These are phyloP conservation scores for Palythoa caribaeorum DNA, from an alignment of 92 coral and sea anemone species.

Conservation along the genomic window DNA sequence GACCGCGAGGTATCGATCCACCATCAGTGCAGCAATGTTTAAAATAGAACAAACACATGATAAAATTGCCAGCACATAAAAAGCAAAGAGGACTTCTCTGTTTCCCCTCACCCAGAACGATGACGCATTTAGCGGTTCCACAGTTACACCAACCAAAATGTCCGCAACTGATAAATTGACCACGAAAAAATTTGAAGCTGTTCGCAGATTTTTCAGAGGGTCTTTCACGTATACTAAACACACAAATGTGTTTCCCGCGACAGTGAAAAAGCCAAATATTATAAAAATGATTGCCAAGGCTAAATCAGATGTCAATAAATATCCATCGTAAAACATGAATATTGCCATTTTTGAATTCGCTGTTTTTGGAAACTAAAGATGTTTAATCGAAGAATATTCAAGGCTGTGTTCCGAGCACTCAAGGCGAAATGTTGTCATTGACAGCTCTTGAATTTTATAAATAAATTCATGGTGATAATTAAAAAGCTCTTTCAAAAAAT, in stretches of 20 bases:
- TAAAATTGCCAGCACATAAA: constrained; percentile 78
- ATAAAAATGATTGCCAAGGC: constrained; percentile 71
- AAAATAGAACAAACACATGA: constrained; percentile 87
- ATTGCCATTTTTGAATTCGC: constrained; percentile 39
- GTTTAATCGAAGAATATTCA: not conserved
- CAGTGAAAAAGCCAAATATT: constrained; percentile 75
- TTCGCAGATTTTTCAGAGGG: constrained; percentile 76
- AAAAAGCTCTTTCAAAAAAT: constrained; percentile 36
- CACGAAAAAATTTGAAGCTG: constrained; percentile 71
- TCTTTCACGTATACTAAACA: constrained; percentile 73
- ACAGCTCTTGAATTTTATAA: constrained; percentile 19
- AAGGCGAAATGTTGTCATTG: not conserved
- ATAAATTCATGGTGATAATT: constrained; percentile 37
- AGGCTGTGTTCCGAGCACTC: not conserved
- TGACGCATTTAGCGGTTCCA: constrained; percentile 81
- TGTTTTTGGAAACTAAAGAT: not conserved
- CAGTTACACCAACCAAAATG: constrained; percentile 77
- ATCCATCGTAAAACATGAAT: constrained; percentile 82
- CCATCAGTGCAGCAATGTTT: constrained; percentile 78
- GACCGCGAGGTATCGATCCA: constrained; percentile 83
- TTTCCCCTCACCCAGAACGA: constrained; percentile 74
- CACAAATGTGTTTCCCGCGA: constrained; percentile 73
- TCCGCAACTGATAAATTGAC: constrained; percentile 78
- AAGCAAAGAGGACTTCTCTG: constrained; percentile 68
- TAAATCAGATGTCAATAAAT: constrained; percentile 68